These are phyloP conservation scores for Hemibagrus guttatus DNA, from an alignment of 2,797 vertebrate species.

Conservation along the genomic window DNA sequence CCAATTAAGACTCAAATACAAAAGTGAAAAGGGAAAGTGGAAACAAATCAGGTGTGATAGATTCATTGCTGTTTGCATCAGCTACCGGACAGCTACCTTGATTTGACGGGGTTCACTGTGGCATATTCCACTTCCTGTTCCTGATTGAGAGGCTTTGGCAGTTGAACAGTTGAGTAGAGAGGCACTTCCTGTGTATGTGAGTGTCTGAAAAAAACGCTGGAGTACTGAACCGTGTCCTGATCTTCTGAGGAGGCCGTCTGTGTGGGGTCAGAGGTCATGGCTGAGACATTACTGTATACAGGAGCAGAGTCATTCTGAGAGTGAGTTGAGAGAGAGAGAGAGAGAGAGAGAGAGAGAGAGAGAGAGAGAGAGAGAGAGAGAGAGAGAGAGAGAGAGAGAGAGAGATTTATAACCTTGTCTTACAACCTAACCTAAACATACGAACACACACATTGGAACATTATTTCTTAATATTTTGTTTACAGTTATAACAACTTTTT, in stretches of 20 bases:
- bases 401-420: no score
- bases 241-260: background rate
- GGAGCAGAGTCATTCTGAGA: slow-evolving; percentile 11
- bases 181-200: background rate
- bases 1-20: background rate
- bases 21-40: background rate
- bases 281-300: slow-evolving; percentile 39
- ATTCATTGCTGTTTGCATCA: background rate
- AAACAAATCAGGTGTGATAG: background rate
- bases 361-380: background rate
- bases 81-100: background rate
- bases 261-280: slow-evolving; percentile 8
- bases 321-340: background rate
- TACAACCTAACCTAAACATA: background rate
- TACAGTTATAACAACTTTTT: background rate
- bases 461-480: background rate
- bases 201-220: slow-evolving; percentile 16
- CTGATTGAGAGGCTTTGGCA: background rate
- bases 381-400: background rate
- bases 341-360: background rate
- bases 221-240: slow-evolving; percentile 14
- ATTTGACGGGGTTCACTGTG: background rate
- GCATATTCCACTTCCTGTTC: slow-evolving; percentile 21
- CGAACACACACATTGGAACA: no score
- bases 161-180: slow-evolving; percentile 20